Evolutionary conservation across 2,113 vertebrate species (phyloP).

Genomic region (Mustela lutreola): DNA sequence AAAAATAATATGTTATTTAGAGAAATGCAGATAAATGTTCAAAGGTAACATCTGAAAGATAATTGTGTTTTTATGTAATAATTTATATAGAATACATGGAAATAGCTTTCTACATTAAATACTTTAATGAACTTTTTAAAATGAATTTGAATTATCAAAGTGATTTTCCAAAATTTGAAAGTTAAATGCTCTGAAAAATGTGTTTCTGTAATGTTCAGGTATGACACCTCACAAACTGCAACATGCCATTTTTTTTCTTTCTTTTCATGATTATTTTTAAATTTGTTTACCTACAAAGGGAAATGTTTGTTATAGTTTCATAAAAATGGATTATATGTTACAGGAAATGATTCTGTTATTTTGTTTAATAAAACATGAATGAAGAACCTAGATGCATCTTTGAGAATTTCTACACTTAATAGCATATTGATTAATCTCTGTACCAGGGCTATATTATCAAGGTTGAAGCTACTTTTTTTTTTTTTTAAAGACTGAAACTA

Average conservation of each 20-base stretch:
- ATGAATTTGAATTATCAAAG: constrained; percentile 3
- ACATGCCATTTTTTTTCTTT: not conserved
- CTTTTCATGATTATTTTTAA: not conserved
- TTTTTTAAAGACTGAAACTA: not conserved
- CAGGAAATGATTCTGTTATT: not conserved
- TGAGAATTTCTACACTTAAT: constrained; percentile 23
- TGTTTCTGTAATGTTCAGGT: not conserved
- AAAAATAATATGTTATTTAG: constrained; percentile 20
- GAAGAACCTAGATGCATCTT: not conserved
- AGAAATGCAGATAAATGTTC: constrained; percentile 1
- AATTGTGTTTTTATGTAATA: not conserved
- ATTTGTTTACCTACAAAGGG: constrained; percentile 26
- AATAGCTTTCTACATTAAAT: not conserved
- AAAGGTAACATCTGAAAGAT: not conserved
- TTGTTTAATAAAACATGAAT: constrained; percentile 2
- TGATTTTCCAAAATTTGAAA: not conserved
- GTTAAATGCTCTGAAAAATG: not conserved
- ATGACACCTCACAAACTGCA: not conserved
- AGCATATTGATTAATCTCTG: not conserved
- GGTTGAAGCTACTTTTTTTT: not conserved
- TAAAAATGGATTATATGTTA: not conserved
- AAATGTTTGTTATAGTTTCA: not conserved
- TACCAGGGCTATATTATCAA: not conserved
- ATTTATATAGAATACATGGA: not conserved
- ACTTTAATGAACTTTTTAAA: not conserved